phyloP scores from a whole-genome alignment of 2,888 invertebrate species.

The Cephus spinipes region DNA sequence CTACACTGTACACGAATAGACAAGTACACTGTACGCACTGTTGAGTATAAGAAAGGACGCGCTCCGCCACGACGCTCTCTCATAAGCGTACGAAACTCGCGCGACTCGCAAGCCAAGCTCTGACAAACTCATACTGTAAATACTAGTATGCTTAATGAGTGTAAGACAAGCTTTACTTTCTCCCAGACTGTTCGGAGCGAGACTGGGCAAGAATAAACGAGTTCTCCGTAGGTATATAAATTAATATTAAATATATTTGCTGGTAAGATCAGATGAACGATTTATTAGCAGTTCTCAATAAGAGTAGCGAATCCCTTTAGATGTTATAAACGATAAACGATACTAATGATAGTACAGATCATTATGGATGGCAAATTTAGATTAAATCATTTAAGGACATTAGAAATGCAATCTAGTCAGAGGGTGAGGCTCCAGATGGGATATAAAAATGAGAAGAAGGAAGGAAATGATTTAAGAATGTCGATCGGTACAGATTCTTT shows the following conservation, averaged over 20 bases:
- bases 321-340: constrained; percentile 46
- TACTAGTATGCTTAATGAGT: constrained; percentile 40
- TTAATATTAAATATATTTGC: constrained; percentile 40
- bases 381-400: constrained; percentile 49
- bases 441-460: constrained; percentile 2
- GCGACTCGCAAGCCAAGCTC: constrained; percentile 9
- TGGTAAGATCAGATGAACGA: constrained; percentile 31
- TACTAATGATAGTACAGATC: constrained; percentile 27
- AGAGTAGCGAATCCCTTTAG: constrained; percentile 58
- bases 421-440: constrained; percentile 41
- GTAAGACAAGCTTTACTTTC: constrained; percentile 33
- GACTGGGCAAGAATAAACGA: constrained; percentile 17
- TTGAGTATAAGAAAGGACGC: background rate
- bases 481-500: background rate
- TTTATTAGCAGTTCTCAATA: constrained; percentile 43
- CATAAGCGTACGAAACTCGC: constrained; percentile 2
- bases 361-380: constrained; percentile 41
- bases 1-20: background rate
- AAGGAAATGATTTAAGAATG: background rate
- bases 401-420: constrained; percentile 66
- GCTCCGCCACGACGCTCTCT: constrained; percentile 4
- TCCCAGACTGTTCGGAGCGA: constrained; percentile 19
- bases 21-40: background rate
- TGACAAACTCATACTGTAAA: constrained; percentile 28
- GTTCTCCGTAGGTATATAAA: constrained; percentile 37